Conservation (phyloP, 2,888 invertebrate species). For the Arge pagana region DNA sequence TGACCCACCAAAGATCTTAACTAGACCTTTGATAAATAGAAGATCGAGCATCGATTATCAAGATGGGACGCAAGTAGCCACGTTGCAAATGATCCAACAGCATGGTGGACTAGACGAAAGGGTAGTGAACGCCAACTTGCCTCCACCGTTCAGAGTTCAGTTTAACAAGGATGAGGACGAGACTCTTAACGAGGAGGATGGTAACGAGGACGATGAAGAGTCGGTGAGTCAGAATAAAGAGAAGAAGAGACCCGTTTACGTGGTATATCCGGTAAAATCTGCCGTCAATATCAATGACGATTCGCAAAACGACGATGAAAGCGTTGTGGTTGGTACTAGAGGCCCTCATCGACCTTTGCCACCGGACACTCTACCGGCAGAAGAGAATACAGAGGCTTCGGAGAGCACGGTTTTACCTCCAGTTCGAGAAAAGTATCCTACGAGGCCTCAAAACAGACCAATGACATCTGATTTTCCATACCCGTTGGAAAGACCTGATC, state of each 20-base stretch:
- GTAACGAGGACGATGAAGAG: constrained; percentile 30
- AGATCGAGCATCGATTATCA: constrained; percentile 47
- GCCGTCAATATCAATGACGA: constrained; percentile 60
- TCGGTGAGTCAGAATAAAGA: constrained; percentile 29
- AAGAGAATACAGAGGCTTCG: constrained; percentile 34
- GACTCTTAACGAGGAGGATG: constrained; percentile 43
- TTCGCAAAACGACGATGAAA: constrained; percentile 57
- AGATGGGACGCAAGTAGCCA: constrained; percentile 64
- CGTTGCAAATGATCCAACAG: constrained; percentile 71
- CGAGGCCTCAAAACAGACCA: constrained; percentile 35
- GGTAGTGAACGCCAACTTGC: constrained; percentile 30
- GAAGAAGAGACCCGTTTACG: constrained; percentile 58
- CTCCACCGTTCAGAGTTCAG: constrained; percentile 55
- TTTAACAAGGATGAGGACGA: constrained; percentile 49
- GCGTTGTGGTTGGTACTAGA: constrained; percentile 63
- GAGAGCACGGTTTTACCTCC: constrained; percentile 13
- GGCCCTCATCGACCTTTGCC: constrained; percentile 61
- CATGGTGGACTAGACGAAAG: constrained; percentile 42
- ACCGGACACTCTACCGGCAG: constrained; percentile 51
- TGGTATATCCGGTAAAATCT: constrained; percentile 67
- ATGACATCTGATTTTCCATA: constrained; percentile 69
- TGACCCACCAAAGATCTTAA: constrained; percentile 54
- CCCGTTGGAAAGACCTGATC: constrained; percentile 66
- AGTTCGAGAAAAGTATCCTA: constrained; percentile 1
- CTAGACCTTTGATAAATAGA: constrained; percentile 58